Evolutionary conservation across 2,797 vertebrate species (phyloP), one percentile per base, ranked within the genome.

Genomic region (Clarias fuscus): DNA sequence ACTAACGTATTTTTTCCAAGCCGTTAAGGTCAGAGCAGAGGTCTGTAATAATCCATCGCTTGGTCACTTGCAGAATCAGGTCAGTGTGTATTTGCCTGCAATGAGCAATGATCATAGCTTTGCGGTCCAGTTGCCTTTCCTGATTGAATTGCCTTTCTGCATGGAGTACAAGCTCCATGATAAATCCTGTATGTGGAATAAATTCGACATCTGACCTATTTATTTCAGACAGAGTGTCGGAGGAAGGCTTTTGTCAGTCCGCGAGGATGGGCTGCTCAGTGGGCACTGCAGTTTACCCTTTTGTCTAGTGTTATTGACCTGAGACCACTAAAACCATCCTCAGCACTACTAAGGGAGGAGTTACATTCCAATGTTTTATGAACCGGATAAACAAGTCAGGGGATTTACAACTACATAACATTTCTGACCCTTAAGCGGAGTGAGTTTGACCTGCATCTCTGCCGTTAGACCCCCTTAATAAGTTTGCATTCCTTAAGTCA

Each of bases 41-140:
- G 85, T 93, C 91, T 90, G 90, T 76, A 92, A 92, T 85, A 73
- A 89, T 82, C 81, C 64, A 83, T 56, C 56, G 6, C 22, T 40
- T 59, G 2, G 7, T 93, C 93, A 90, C 93, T 91, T 7, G 77
- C 84, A 89, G 68, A 94, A 92, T 88, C 89, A 92, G 94, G 93
- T 93, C 94, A 93, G 91, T 83, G 71, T 84, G 86, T 88, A 90
- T 89, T 88, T 92, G 78, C 92, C 92, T 88, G 91, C 88, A 87
- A 86, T 90, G 87, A 91, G 91, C 88, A 91, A 93, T 87, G 77
- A 80, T 65, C 17, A 53, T 15, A 85, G 86, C 88, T 90, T 94
- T 92, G 89, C 91, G 85, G 77, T 70, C 40, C 40, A 65, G 85
- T 85, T 73, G 14, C 53, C 30, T 59, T 78, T 64, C 15, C 73